Evolutionary conservation across 2,113 vertebrate species (phyloP), one percentile per base, ranked within the genome.

Genomic region (Lamprotornis superbus): DNA sequence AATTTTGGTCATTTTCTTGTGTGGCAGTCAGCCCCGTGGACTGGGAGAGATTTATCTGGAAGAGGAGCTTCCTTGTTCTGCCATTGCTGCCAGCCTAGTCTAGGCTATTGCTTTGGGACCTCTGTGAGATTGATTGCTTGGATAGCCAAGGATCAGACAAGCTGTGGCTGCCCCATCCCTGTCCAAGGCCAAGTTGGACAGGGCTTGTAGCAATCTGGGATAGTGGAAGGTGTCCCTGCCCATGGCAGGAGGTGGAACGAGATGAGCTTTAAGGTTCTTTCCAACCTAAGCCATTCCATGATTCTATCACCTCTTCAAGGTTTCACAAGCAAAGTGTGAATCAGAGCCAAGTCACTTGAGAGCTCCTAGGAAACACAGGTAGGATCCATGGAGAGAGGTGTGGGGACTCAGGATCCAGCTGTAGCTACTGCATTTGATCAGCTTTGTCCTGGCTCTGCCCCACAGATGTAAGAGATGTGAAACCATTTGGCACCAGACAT

Each of bases 401-500:
- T 2, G 0, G 28, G 33, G 33, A 46, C 52, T 61, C 13, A 5
- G 7, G 37, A n/a, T 70, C 71, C 76, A 75, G 42, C 89, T 83
- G 13, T 28, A 82, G 73, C 52, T 79, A 4, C 20, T 78, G 83
- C 18, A 12, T 87, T 95, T 64, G 20, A 56, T 81, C 75, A 60
- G 13, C 40, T 64, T 84, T 63, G 31, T 78, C 35, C 65, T 57
- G 57, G 49, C 57, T 87, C 46, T 87, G 61, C 57, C 60, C 18
- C 2, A 0, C 5, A 21, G 57, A 77, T 30, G 31, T 20, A 30
- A 39, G 46, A 91, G 73, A 61, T 84, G 31, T 67, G 75, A 94
- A 94, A 68, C 91, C 24, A 10, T 89, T 89, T 91, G 81, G 93
- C 77, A 91, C n/a, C 76, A 96, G 93, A 64, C 77, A 61, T 91